A percentile compares a stretch with the other conserved stretches of the same genome.
These are phyloP conservation scores for Dicranocentrus wangi DNA, from an alignment of 2,888 invertebrate species.

Conservation along the genomic window DNA sequence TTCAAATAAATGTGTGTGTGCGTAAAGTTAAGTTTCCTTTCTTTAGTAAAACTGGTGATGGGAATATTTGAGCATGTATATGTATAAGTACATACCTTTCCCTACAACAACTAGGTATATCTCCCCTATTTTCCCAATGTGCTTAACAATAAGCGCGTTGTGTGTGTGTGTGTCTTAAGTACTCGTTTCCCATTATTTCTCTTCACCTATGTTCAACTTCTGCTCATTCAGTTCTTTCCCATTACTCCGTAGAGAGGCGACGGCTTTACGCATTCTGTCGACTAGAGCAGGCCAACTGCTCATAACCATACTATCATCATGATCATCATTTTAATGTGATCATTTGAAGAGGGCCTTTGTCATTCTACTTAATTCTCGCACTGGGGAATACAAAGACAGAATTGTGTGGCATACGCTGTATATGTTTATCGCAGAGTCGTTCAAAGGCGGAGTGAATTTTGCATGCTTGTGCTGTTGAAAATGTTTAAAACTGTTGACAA, in stretches of 20 bases:
- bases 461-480: too few species aligned
- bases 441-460: too few species aligned
- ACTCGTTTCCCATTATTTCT: neutral
- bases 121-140: neutral
- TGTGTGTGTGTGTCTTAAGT: neutral
- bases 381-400: too few species aligned
- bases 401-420: too few species aligned
- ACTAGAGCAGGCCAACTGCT: neutral
- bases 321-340: conserved; percentile 17
- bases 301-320: neutral
- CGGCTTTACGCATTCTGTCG: neutral
- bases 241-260: neutral
- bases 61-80: neutral
- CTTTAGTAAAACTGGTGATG: neutral
- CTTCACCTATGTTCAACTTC: neutral
- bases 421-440: too few species aligned
- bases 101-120: neutral
- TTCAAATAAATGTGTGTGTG: conserved; percentile 43
- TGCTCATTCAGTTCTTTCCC: neutral
- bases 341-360: conserved; percentile 27
- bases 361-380: too few species aligned
- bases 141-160: neutral
- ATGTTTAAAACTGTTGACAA: too few species aligned
- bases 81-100: too few species aligned
- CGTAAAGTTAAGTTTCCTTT: conserved; percentile 16